Percentiles rank a stretch among this genome's conserved stretches.
These are phyloP conservation scores for Anabacerthia variegaticeps DNA, from an alignment of 2,797 vertebrate genomes.

Conservation along the genomic window DNA sequence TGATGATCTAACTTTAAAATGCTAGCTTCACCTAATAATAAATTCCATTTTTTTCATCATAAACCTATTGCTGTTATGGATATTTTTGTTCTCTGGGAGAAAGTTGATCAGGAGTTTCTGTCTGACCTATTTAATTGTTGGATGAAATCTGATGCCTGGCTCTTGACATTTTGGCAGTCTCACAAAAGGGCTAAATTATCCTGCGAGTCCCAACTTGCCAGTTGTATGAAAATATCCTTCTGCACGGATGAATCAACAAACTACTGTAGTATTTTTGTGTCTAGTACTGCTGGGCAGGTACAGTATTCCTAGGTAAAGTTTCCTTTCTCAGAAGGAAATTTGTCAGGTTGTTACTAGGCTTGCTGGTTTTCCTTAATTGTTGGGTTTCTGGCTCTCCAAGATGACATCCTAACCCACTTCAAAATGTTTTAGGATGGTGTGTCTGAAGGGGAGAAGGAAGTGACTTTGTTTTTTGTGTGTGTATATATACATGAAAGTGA, in stretches of 20 bases:
- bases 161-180: slow-evolving; percentile 28
- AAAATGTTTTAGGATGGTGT: background rate
- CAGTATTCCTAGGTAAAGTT: background rate
- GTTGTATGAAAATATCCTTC: slow-evolving; percentile 9
- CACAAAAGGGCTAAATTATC: background rate
- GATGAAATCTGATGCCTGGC: slow-evolving; percentile 35
- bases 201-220: slow-evolving; percentile 10
- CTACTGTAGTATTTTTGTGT: background rate
- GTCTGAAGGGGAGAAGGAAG: background rate
- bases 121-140: slow-evolving; percentile 37
- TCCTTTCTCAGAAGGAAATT: background rate
- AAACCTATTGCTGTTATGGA: background rate
- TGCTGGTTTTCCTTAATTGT: background rate
- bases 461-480: background rate
- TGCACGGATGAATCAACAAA: background rate
- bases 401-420: background rate
- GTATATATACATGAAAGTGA: background rate
- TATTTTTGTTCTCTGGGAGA: background rate
- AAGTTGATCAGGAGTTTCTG: background rate
- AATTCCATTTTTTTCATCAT: background rate
- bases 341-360: background rate
- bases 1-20: background rate
- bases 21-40: background rate
- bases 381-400: background rate
- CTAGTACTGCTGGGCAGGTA: background rate